A percentile compares a stretch with the other conserved stretches of the same genome.
Evolutionary conservation across 2,113 vertebrate genomes (phyloP).

Genomic region (Platichthys stellatus): DNA sequence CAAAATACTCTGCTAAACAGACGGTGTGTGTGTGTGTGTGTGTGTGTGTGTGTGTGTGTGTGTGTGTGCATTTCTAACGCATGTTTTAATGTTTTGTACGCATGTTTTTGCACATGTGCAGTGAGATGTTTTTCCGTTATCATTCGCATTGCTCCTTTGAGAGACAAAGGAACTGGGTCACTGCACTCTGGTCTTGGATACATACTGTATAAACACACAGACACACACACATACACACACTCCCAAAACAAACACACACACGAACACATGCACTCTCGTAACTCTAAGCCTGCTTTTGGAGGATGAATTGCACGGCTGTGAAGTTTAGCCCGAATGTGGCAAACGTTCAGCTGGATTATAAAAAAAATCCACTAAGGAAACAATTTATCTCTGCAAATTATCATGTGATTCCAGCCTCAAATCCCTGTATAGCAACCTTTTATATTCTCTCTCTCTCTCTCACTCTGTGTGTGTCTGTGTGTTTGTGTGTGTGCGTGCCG

Average conservation of each 20-base stretch:
- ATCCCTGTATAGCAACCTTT: slow-evolving; percentile 62
- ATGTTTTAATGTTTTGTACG: neutral
- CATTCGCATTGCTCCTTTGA: slow-evolving; percentile 45
- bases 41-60: slow-evolving; percentile 28
- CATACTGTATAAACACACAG: neutral
- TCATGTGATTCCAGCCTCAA: slow-evolving; percentile 61
- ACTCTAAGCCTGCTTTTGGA: slow-evolving; percentile 59
- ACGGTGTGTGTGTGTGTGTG: slow-evolving; percentile 12
- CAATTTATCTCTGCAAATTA: slow-evolving; percentile 72
- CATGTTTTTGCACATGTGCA: slow-evolving; percentile 34
- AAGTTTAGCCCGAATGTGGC: slow-evolving; percentile 66
- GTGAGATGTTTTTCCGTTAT: slow-evolving; percentile 37
- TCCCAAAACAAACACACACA: slow-evolving; percentile 28
- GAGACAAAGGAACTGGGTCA: slow-evolving; percentile 65
- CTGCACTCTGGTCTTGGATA: slow-evolving; percentile 48
- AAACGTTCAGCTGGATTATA: slow-evolving; percentile 67
- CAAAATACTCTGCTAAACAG: slow-evolving; percentile 70
- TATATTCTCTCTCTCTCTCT: slow-evolving; percentile 6
- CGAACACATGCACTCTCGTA: slow-evolving; percentile 37
- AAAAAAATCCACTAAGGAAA: slow-evolving; percentile 70
- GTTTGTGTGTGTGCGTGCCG: neutral
- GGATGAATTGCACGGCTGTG: slow-evolving; percentile 46
- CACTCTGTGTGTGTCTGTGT: neutral
- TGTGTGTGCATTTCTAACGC: slow-evolving; percentile 20
- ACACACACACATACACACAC: slow-evolving; percentile 17